Percentiles rank a stretch among this genome's conserved stretches.
phyloP scores from a whole-genome alignment of 2,888 invertebrate species.

The Acrobasis consociella region DNA sequence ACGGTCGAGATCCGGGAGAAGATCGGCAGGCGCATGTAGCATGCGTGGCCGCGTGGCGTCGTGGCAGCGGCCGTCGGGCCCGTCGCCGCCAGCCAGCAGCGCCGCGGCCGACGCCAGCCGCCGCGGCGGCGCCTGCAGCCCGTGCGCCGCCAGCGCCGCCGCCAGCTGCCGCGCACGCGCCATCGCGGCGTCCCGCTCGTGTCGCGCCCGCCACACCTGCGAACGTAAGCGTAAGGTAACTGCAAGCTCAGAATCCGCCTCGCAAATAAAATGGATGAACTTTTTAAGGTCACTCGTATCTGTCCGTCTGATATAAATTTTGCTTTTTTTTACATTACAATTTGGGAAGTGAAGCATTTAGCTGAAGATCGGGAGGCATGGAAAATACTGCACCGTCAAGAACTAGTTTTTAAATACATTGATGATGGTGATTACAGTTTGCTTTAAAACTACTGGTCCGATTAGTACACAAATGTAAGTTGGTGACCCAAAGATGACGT shows the following conservation, averaged over 20 bases:
- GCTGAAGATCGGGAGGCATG: no score
- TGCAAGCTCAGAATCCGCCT: neutral
- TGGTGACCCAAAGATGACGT: no score
- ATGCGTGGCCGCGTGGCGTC: constrained; percentile 81
- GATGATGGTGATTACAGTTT: no score
- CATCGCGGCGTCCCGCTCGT: constrained; percentile 94
- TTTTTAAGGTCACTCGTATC: no score
- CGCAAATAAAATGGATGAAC: no score
- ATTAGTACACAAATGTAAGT: no score
- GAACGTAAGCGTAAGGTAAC: constrained; percentile 67
- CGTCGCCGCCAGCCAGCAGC: constrained; percentile 73
- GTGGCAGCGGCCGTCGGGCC: constrained; percentile 45
- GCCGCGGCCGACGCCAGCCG: constrained; percentile 85
- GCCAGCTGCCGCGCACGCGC: constrained; percentile 93
- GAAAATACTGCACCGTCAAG: no score
- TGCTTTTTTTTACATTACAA: no score
- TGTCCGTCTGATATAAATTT: no score
- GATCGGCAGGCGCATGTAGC: constrained; percentile 65
- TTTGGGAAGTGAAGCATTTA: no score
- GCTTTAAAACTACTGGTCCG: no score
- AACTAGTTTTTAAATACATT: no score
- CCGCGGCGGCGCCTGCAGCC: constrained; percentile 89
- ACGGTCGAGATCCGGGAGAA: constrained; percentile 75
- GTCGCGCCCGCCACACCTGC: constrained; percentile 93
- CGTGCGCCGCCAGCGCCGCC: constrained; percentile 91